Percentiles rank a stretch among this genome's conserved stretches.
Evolutionary conservation across 1,140 invertebrate genomes (phyloP).

Genomic region (Episyrphus balteatus): DNA sequence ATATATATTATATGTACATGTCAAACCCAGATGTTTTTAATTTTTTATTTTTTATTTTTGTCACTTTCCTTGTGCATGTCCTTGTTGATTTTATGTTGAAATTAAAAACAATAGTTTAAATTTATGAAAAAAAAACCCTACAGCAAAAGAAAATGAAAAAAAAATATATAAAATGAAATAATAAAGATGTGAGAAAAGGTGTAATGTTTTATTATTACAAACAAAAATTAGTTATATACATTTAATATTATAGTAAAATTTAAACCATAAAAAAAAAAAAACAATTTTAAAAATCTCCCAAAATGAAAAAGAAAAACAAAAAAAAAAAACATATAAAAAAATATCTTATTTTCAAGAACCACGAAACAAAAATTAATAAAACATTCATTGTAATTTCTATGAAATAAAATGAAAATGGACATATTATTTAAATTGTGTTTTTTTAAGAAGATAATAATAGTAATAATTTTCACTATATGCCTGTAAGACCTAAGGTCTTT

Average conservation of each 20-base stretch:
- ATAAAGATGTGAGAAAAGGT: slow-evolving; percentile 2
- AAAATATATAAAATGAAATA: slow-evolving; percentile 11
- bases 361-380: neutral
- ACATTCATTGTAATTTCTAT: slow-evolving; percentile 14
- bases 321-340: slow-evolving; percentile 1
- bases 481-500: no score
- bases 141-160: slow-evolving; percentile 8
- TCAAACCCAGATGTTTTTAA: neutral
- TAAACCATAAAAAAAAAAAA: neutral
- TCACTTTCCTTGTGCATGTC: no score
- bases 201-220: slow-evolving; percentile 6
- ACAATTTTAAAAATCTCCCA: slow-evolving; percentile 1
- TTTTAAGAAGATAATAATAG: no score
- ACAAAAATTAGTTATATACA: slow-evolving; percentile 6
- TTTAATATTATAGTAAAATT: neutral
- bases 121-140: no score
- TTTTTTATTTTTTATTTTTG: no score
- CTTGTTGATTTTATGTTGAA: neutral
- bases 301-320: neutral
- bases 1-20: neutral
- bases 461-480: no score
- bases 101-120: neutral
- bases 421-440: no score
- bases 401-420: slow-evolving; percentile 4
- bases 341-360: neutral